These are phyloP conservation scores for Apeltes quadracus DNA, from an alignment of 2,113 vertebrate species.

Conservation along the genomic window DNA sequence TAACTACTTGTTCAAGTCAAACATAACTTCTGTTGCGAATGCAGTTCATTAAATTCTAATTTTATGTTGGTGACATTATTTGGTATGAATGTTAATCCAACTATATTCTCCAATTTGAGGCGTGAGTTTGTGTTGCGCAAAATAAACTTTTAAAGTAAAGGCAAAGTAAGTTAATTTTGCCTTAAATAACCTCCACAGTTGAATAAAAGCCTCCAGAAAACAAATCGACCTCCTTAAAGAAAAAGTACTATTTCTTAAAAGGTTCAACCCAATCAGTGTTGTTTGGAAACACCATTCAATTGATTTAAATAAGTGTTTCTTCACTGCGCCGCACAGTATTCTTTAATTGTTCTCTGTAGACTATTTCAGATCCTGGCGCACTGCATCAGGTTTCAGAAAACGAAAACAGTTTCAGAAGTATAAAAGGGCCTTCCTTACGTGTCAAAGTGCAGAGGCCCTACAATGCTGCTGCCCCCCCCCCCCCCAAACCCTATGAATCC, in stretches of 20 bases:
- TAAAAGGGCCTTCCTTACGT: conserved; percentile 32
- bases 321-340: conserved; percentile 17
- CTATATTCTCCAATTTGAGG: background rate
- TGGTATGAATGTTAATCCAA: background rate
- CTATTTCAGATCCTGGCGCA: conserved; percentile 1
- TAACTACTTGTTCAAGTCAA: background rate
- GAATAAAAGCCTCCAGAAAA: background rate
- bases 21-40: background rate
- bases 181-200: background rate
- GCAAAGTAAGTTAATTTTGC: background rate
- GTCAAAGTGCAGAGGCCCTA: conserved; percentile 46
- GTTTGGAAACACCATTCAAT: background rate
- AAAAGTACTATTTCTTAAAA: background rate
- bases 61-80: background rate
- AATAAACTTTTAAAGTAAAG: background rate
- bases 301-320: background rate
- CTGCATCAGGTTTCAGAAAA: conserved; percentile 18
- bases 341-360: conserved; percentile 22
- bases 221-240: background rate
- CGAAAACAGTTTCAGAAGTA: conserved; percentile 39
- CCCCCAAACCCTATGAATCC: conserved; percentile 45
- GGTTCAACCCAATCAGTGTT: background rate
- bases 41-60: background rate
- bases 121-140: background rate
- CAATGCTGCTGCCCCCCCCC: conserved; percentile 44